Conservation (phyloP, 2,797 vertebrate species). For the Pangasius larnaudii region DNA sequence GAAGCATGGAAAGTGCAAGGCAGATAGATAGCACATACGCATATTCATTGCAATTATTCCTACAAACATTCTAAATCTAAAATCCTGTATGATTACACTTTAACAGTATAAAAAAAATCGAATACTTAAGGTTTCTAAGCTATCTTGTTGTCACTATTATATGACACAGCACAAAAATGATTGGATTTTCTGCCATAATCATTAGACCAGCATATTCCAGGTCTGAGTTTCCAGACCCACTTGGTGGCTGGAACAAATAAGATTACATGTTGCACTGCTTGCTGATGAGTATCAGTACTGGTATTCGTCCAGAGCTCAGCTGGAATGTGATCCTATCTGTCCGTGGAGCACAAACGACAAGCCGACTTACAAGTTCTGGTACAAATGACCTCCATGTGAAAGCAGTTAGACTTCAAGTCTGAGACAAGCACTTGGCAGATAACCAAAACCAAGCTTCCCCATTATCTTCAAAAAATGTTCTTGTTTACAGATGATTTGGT, state of each 20-base stretch:
- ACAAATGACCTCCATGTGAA: slow-evolving; percentile 44
- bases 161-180: not conserved
- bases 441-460: slow-evolving; percentile 20
- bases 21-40: not conserved
- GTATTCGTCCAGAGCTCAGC: slow-evolving; percentile 9
- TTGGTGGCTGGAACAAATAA: slow-evolving; percentile 26
- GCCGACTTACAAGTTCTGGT: slow-evolving; percentile 25
- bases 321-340: slow-evolving; percentile 47
- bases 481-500: slow-evolving; percentile 4
- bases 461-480: slow-evolving; percentile 27
- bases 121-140: not conserved
- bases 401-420: slow-evolving; percentile 26
- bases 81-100: not conserved
- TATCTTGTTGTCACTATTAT: not conserved
- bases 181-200: not conserved
- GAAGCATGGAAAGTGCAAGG: not conserved
- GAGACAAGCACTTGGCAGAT: slow-evolving; percentile 26
- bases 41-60: not conserved
- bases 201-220: not conserved
- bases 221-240: not conserved
- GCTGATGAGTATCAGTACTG: slow-evolving; percentile 41
- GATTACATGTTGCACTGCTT: not conserved
- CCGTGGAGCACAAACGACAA: slow-evolving; percentile 11
- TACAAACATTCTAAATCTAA: not conserved
- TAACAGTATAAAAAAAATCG: not conserved